Conservation (phyloP, 2,797 vertebrate species). For the Lacerta agilis region DNA sequence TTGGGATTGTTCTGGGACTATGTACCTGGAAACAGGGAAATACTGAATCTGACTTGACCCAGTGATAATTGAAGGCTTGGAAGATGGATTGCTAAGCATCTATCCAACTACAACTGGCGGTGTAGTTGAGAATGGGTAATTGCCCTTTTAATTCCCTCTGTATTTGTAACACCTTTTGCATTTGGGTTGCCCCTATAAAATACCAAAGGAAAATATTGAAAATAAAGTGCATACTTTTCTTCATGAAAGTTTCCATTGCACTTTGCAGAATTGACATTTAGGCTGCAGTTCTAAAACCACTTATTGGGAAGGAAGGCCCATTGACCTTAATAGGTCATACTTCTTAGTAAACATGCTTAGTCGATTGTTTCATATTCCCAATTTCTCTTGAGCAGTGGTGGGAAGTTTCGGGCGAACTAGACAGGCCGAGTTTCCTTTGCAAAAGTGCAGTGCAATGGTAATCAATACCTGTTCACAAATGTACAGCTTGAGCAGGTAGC, state of each 20-base stretch:
- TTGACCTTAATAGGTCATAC: neutral
- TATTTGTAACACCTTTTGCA: too few species aligned
- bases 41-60: neutral
- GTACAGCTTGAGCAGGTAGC: neutral
- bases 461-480: neutral
- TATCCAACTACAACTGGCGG: too few species aligned
- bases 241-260: neutral
- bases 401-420: neutral
- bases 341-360: neutral
- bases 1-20: neutral
- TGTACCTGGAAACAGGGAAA: neutral
- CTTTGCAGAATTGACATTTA: neutral
- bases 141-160: neutral
- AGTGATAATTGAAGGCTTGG: neutral
- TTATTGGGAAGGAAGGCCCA: neutral
- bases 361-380: neutral
- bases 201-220: neutral
- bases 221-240: neutral
- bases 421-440: neutral
- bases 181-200: neutral
- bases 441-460: neutral
- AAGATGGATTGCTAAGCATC: neutral
- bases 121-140: neutral
- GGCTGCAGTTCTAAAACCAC: neutral
- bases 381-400: neutral